Evolutionary conservation across 2,888 invertebrate genomes (phyloP).

Genomic region (Prosapia bicincta): DNA sequence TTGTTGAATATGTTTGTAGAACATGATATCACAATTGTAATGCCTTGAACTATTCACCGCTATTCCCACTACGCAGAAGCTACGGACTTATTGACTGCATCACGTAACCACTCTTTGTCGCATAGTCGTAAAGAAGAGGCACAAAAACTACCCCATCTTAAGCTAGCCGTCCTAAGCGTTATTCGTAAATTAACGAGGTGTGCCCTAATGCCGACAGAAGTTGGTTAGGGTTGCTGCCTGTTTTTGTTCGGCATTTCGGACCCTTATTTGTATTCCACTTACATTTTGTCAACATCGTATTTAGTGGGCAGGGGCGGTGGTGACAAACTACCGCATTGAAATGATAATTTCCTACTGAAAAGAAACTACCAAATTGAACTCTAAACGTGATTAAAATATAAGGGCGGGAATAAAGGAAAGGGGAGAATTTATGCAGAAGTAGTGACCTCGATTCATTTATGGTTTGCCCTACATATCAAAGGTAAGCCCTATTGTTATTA

Average conservation of each 20-base stretch:
- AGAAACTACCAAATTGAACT: not conserved
- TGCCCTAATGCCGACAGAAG: not conserved
- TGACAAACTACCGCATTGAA: not conserved
- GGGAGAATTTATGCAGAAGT: too few species aligned
- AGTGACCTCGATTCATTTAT: too few species aligned
- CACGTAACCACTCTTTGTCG: not conserved
- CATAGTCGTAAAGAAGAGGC: not conserved
- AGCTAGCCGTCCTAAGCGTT: not conserved
- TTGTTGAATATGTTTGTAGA: too few species aligned
- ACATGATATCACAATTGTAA: too few species aligned
- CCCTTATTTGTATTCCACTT: conserved; percentile 2
- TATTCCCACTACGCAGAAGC: too few species aligned
- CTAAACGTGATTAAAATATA: not conserved
- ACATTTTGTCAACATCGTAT: not conserved
- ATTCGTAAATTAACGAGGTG: not conserved
- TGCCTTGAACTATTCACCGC: too few species aligned
- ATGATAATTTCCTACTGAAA: not conserved
- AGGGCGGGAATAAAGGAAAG: not conserved
- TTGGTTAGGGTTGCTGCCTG: not conserved
- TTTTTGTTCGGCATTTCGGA: not conserved
- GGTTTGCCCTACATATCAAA: too few species aligned
- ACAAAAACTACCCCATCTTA: not conserved
- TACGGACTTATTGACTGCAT: not conserved
- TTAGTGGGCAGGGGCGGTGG: not conserved
- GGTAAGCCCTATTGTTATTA: too few species aligned